Evolutionary conservation across 2,797 vertebrate genomes (phyloP), one percentile per base, ranked within the genome.

Genomic region (Notolepis coatsorum): DNA sequence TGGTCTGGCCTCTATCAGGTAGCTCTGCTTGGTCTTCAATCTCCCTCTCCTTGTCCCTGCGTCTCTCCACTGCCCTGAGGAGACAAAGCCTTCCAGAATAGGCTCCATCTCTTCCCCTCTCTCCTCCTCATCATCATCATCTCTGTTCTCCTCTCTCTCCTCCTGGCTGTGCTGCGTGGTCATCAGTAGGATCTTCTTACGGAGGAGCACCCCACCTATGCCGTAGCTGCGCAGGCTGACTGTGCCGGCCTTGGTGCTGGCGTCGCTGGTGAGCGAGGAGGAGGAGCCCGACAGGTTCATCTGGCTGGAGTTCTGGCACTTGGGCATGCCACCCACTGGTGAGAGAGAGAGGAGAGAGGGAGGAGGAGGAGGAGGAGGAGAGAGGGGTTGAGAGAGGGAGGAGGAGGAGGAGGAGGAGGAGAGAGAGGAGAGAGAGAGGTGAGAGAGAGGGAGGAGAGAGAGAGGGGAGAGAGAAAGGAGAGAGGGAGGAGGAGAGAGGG

Each of bases 121-220:
- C 57, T 69, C 39, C 74, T 18, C 51, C 71, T 77, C n/a, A n/a
- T 68, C 62, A 68, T 38, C 2, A 5, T 35, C 28, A n/a, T 51
- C 15, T 31, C 24, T 12, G 24, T 30, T 5, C 10, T 24, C 25
- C 13, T 46, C 31, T 24, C 28, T 48, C 24, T 61, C 49, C 24
- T 77, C 79, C 66, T 7, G 17, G 25, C 76, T 79, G 61, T 48
- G 47, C 76, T 84, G 79, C 9, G 53, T 61, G 79, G 95, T 97
- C 88, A 96, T 94, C 88, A 87, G 88, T 21, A 67, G 68, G 70
- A 97, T 93, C 89, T 84, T 94, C 91, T 94, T 96, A 83, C 95
- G 95, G 68, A 97, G 95, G 61, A 93, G 91, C 81, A 89, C 89
- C 96, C 95, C 96, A 96, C 96, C 97, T 98, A 98, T 98, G 91